These are phyloP conservation scores for Cydia amplana DNA, from an alignment of 1,140 invertebrate genomes.

Conservation along the genomic window DNA sequence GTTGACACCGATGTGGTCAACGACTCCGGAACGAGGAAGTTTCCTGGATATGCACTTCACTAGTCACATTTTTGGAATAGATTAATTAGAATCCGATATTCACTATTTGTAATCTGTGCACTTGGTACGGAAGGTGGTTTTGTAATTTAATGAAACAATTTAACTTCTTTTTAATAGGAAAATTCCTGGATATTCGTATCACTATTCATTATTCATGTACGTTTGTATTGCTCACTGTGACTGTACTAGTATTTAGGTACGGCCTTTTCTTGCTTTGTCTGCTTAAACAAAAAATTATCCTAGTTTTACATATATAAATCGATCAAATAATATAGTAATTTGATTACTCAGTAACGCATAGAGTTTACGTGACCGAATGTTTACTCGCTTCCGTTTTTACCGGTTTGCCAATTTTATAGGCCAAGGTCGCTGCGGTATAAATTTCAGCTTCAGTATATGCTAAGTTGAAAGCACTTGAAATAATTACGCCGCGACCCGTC, in stretches of 20 bases:
- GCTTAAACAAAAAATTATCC: too few species aligned
- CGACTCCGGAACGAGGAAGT: slow-evolving; percentile 48
- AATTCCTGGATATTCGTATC: background rate
- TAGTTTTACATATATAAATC: too few species aligned
- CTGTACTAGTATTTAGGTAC: too few species aligned
- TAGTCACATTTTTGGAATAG: background rate
- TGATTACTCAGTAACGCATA: too few species aligned
- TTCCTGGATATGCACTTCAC: slow-evolving; percentile 17
- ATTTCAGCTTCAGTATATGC: slow-evolving; percentile 13
- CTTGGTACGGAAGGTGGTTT: background rate
- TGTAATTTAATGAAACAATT: background rate
- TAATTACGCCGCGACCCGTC: slow-evolving; percentile 3
- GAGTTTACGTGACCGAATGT: background rate
- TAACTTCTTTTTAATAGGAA: background rate
- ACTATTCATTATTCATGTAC: background rate
- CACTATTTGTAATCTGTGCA: slow-evolving; percentile 14
- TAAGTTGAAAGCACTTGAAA: slow-evolving; percentile 13
- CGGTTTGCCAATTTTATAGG: background rate
- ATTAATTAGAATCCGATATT: background rate
- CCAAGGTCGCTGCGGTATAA: slow-evolving; percentile 20
- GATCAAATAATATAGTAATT: too few species aligned
- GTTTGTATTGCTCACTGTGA: too few species aligned
- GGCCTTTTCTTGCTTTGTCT: too few species aligned
- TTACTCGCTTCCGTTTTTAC: background rate
- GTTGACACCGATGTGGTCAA: slow-evolving; percentile 36